Base-by-base conservation (phyloP, 2,113 vertebrate species). In the Hypomesus transpacificus region DNA sequence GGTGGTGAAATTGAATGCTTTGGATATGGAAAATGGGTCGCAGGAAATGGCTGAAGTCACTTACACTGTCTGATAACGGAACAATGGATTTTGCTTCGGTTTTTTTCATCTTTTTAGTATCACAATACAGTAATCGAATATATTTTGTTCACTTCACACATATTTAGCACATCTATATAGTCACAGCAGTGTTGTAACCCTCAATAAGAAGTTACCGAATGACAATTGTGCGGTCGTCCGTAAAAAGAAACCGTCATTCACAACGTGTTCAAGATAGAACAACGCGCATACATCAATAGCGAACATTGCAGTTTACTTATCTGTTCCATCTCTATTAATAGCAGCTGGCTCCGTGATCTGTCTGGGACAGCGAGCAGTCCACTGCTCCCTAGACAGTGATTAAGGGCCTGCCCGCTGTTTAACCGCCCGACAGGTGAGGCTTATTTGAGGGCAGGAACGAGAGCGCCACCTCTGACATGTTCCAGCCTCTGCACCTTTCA, bases 361-460 rank as follows among this genome's bases (percentile, higher is more conserved):
- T 50, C 31, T 66, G 28, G 72, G 66, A 77, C 74, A 66, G 63
- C 2, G 50, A 70, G 76, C 71, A 75, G 84, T 86, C 78, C 68
- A 21, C 65, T 65, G 75, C 73, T 75, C 70, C 7, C 77, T 67
- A 2, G 39, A 39, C 16, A 9, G 20, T 82, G 82, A 87, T 87
- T 86, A 80, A 90, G 82, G 78, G 69, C 56, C 69, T 69, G 64
- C 14, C 1, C 84, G 77, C 66, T 82, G 74, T 85, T 90, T 89
- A 80, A 87, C 70, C 71, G 74, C 67, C 79, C 46, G 75, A 86
- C 87, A 89, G 87, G 86, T 88, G 90, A 87, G 72, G 84, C 80
- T 84, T 84, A 82, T 87, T 86, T 84, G 81, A 84, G 68, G 79
- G 64, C 80, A 74, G 74, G 13, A 60, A 70, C 68, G 80, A 79